Conservation (phyloP, 1,140 invertebrate species). For the Scaptomyza hsui region DNA sequence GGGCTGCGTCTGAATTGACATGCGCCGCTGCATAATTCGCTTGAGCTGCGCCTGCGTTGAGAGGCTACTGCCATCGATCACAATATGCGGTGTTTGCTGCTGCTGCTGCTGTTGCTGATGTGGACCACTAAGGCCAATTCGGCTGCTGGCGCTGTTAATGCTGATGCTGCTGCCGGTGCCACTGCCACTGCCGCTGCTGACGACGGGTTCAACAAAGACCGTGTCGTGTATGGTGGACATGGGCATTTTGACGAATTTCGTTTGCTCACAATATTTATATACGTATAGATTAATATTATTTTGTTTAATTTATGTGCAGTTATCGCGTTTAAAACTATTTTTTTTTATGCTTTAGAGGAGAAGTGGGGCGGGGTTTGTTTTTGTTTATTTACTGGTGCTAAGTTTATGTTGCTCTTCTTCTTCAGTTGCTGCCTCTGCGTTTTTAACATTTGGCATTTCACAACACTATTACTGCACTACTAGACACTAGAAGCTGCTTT, state of each 20-base stretch:
- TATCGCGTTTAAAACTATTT: constrained; percentile 47
- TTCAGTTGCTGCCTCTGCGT: constrained; percentile 44
- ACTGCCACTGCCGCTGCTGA: constrained; percentile 40
- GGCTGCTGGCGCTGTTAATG: constrained; percentile 34
- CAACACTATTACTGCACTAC: constrained; percentile 68
- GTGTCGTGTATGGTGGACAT: constrained; percentile 70
- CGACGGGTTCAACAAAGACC: constrained; percentile 68
- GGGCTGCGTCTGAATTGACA: constrained; percentile 61
- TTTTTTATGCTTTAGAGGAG: constrained; percentile 37
- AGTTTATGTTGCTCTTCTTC: constrained; percentile 52
- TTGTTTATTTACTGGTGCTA: constrained; percentile 42
- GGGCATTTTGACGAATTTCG: constrained; percentile 51
- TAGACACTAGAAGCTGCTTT: constrained; percentile 55
- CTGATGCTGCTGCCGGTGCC: constrained; percentile 26
- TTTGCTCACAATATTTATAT: constrained; percentile 37
- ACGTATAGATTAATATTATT: constrained; percentile 11
- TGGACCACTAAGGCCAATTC: constrained; percentile 33
- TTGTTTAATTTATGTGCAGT: constrained; percentile 7
- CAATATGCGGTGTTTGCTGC: constrained; percentile 60
- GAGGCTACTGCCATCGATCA: constrained; percentile 67
- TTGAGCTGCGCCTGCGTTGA: constrained; percentile 71
- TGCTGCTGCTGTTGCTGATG: constrained; percentile 39
- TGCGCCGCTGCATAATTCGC: constrained; percentile 71
- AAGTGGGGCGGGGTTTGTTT: constrained; percentile 40
- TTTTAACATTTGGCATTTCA: constrained; percentile 59